Evolutionary conservation across 2,888 invertebrate genomes (phyloP), one percentile per base, ranked within the genome.

Genomic region (Eumacrocentrus americanus): DNA sequence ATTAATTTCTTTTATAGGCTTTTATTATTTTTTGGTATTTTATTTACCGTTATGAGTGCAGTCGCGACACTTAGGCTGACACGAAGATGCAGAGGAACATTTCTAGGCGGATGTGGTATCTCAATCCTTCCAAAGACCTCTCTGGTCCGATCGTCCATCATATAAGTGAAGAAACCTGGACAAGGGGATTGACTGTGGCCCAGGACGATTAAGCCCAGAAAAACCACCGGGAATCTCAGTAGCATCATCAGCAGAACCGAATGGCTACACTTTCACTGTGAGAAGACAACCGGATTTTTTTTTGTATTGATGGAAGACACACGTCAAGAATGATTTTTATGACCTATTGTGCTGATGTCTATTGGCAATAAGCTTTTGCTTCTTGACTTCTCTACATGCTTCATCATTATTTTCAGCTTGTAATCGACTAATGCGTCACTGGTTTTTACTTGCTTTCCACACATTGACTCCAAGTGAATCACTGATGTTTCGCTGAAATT

Each of bases 111-210:
- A 0, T 53, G 35, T 18, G 68, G 70, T 47, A 79, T 74, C 51
- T 73, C 65, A 2, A 78, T 64, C n/a, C 61, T 65, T 14, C 73
- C 79, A 44, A 60, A 69, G 12, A 72, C 58, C 59, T 76, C 70
- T 5, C 63, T 56, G 2, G 70, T 69, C 0, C 12, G 37, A 1
- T 66, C 63, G 22, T 75, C 66, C 5, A 52, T 65, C 47, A 64
- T 47, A 42, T 77, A 78, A 18, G 66, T 67, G 57, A 78, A 79
- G 29, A 70, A 72, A 38, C 72, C 56, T 11, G 75, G 70, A 56
- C 77, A 77, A 2, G 73, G 69, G 2, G 69, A 67, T 40, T 70
- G 69, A 44, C 60, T 29, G n/a, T 23, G 18, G 25, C 34, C 61
- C 2, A 51, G 25, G 37, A 37, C 18, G 20, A 64, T 22, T 12